Conservation (phyloP, 2,113 vertebrate genomes). For the Syrmaticus mikado region DNA sequence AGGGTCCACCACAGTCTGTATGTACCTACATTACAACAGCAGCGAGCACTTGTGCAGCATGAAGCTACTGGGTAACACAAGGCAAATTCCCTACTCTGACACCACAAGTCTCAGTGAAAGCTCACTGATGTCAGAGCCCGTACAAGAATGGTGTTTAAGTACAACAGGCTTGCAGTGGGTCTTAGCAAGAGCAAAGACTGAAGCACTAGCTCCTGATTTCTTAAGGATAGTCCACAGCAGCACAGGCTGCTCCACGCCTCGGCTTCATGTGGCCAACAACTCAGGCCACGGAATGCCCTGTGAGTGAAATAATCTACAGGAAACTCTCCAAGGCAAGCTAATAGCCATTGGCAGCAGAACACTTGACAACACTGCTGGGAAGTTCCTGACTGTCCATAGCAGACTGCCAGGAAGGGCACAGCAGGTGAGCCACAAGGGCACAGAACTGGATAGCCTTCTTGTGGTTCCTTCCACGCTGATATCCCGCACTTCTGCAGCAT, state of each 20-base stretch:
- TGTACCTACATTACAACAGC: not conserved
- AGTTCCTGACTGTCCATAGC: not conserved
- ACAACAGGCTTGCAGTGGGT: not conserved
- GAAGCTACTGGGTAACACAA: not conserved
- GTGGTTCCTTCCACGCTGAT: not conserved
- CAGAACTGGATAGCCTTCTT: not conserved
- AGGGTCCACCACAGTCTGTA: not conserved
- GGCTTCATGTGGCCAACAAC: not conserved
- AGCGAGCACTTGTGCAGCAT: not conserved
- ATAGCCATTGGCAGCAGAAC: not conserved
- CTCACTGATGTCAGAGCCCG: not conserved
- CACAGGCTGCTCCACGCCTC: not conserved
- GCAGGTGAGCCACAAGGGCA: not conserved
- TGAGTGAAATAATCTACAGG: not conserved
- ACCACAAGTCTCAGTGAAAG: not conserved
- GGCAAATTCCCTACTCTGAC: not conserved
- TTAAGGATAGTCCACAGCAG: accelerated
- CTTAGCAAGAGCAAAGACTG: accelerated
- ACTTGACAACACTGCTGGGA: not conserved
- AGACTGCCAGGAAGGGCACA: accelerated
- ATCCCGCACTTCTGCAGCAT: accelerated
- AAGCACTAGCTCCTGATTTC: not conserved
- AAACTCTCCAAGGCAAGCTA: not conserved
- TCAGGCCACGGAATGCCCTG: not conserved
- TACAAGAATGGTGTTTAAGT: not conserved